Evolutionary conservation across 2,113 vertebrate species (phyloP).

Genomic region (Lonchura striata): DNA sequence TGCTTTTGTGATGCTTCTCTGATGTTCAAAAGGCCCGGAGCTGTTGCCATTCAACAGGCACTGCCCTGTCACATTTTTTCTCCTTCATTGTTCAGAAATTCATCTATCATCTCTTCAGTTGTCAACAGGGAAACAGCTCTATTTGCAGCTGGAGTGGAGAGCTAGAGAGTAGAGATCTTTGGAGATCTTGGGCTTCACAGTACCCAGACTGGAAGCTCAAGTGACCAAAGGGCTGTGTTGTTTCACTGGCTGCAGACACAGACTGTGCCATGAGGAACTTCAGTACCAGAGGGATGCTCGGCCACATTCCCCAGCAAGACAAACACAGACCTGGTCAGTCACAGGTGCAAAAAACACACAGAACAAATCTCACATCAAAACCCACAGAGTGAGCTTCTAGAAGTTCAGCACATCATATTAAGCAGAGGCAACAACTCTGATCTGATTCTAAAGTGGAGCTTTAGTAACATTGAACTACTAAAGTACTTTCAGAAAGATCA

Average conservation of each 20-base stretch:
- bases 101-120: neutral
- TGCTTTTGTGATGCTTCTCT: neutral
- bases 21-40: neutral
- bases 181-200: neutral
- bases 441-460: neutral
- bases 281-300: neutral
- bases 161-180: neutral
- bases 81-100: conserved; percentile 34
- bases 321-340: neutral
- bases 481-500: neutral
- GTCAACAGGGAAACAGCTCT: neutral
- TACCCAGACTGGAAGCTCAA: neutral
- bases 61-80: neutral
- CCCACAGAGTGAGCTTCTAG: neutral
- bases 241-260: neutral
- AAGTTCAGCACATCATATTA: neutral
- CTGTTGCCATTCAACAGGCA: neutral
- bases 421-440: neutral
- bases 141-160: neutral
- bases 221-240: neutral
- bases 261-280: neutral
- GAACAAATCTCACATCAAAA: neutral
- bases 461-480: neutral
- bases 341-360: neutral
- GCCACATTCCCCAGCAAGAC: neutral